These are phyloP conservation scores for Scolopax mira DNA, from an alignment of 2,113 vertebrate genomes.

Conservation along the genomic window DNA sequence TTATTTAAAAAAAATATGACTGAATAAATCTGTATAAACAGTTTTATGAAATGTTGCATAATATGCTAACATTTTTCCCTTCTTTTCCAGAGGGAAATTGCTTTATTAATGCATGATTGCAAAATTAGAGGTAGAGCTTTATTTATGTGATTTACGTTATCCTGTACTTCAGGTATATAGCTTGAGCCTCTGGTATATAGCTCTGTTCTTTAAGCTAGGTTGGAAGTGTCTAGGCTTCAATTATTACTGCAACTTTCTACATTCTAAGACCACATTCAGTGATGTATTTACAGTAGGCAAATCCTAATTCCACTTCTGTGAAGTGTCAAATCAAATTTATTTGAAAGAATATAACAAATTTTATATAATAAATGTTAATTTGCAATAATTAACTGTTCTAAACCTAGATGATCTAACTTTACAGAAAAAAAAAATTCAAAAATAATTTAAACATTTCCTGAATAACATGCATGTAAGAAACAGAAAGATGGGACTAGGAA, in stretches of 20 bases:
- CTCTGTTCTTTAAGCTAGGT: neutral
- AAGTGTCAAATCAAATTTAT: neutral
- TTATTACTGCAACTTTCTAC: neutral
- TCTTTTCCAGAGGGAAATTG: neutral
- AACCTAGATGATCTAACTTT: neutral
- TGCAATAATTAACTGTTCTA: neutral
- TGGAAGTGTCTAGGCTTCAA: neutral
- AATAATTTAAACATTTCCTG: neutral
- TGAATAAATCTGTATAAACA: constrained; percentile 30
- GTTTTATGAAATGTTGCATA: neutral
- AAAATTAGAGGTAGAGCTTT: neutral
- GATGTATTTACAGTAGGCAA: neutral
- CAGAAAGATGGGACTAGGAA: neutral
- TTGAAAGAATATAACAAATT: neutral
- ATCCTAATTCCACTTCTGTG: neutral
- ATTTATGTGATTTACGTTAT: neutral
- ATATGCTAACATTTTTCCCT: neutral
- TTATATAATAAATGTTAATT: neutral
- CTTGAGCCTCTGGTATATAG: neutral
- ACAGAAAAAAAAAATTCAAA: neutral
- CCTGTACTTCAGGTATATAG: neutral
- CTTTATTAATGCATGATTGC: neutral
- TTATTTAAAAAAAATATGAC: neutral
- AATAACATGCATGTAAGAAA: neutral
- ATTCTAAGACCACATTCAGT: neutral